These are phyloP conservation scores for Sarcophaga peregrina DNA, from an alignment of 1,140 invertebrate genomes.

Conservation along the genomic window DNA sequence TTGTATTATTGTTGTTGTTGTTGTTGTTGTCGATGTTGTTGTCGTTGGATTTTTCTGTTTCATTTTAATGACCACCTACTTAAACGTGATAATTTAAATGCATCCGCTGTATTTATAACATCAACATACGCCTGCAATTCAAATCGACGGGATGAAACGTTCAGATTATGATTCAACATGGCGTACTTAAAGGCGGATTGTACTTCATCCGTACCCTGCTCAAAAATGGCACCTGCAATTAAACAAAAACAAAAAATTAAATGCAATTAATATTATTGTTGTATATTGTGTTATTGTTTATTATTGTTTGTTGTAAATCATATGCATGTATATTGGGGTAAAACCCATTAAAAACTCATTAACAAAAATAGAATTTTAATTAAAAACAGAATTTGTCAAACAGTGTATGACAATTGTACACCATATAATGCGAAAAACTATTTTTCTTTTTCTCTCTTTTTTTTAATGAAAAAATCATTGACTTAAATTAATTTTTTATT, in stretches of 20 bases:
- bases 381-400: too few species aligned
- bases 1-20: background rate
- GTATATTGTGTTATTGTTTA: too few species aligned
- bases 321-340: too few species aligned
- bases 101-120: slow-evolving; percentile 92
- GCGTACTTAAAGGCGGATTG: slow-evolving; percentile 90
- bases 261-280: background rate
- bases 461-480: too few species aligned
- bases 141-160: slow-evolving; percentile 77
- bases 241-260: background rate
- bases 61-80: slow-evolving; percentile 75
- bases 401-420: too few species aligned
- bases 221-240: slow-evolving; percentile 84
- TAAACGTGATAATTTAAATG: slow-evolving; percentile 87
- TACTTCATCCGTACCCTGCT: slow-evolving; percentile 88
- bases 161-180: slow-evolving; percentile 83
- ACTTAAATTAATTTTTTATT: too few species aligned
- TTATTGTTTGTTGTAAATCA: too few species aligned
- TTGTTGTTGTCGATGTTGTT: background rate
- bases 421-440: too few species aligned
- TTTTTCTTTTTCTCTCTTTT: too few species aligned
- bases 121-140: slow-evolving; percentile 89
- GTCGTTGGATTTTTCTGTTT: background rate
- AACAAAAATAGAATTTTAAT: too few species aligned
- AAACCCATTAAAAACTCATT: too few species aligned